A percentile compares a stretch with the other conserved stretches of the same genome.
phyloP scores from a whole-genome alignment of 2,113 vertebrate species.

The Fulica atra region DNA sequence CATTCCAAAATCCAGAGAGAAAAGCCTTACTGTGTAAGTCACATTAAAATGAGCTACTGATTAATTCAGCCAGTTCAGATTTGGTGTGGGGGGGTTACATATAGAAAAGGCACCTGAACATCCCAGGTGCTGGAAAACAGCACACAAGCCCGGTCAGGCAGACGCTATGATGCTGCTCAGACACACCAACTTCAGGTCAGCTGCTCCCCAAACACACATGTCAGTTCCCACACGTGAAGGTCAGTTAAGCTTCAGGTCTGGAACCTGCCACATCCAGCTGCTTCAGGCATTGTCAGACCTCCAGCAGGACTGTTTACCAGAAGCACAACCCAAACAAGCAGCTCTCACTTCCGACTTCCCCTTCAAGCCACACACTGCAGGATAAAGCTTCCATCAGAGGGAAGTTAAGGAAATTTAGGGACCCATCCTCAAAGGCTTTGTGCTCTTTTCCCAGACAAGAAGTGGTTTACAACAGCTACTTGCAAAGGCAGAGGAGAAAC shows the following conservation, averaged over 20 bases:
- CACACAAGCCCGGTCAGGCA: not conserved
- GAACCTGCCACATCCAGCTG: not conserved
- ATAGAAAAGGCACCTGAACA: not conserved
- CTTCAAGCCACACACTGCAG: not conserved
- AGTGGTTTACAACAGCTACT: not conserved
- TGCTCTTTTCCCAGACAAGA: not conserved
- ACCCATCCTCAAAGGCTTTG: not conserved
- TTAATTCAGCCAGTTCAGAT: not conserved
- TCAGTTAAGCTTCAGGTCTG: not conserved
- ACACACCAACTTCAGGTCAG: fast-evolving
- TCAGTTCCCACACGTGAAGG: not conserved
- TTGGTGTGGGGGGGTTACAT: not conserved
- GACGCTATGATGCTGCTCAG: not conserved
- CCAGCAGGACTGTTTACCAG: not conserved
- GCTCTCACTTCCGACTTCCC: not conserved
- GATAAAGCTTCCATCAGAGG: not conserved
- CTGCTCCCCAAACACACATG: not conserved
- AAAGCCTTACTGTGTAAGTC: not conserved
- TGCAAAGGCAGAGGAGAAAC: not conserved
- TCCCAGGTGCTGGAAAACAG: not conserved
- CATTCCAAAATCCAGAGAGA: not conserved
- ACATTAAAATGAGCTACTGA: not conserved
- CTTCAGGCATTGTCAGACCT: not conserved
- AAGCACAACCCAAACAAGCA: not conserved
- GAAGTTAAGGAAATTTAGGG: not conserved